Base-by-base conservation (phyloP, 2,888 invertebrate genomes). In the Microctonus brassicae region DNA sequence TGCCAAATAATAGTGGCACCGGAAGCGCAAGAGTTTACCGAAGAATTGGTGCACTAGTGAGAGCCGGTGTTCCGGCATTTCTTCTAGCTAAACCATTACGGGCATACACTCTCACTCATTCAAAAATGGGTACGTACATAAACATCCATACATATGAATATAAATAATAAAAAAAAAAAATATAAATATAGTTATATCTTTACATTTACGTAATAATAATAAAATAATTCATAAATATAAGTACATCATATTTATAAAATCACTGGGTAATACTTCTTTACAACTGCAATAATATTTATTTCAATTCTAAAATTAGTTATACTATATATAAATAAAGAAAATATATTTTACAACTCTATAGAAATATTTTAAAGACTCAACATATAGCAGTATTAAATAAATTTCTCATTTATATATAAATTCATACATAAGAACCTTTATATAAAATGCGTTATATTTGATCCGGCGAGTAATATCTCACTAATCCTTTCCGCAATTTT, bases 11-110 rank as follows among this genome's bases (percentile, higher is more conserved):
- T 77, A 85, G 82, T 70, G 84, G 85, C 61, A 83, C 86, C 76
- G 86, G 85, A 82, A 86, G 81, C 76, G 86, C 86, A 62, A 79
- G 86, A 61, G 84, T 86, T 57, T 86, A 86, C 76, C 80, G 86
- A 73, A 80, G 85, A 81, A 83, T 86, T 20, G 84, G 86, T 2
- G 86, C 85, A 17, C 77, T 86, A 71, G 86, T 86, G 47, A 83
- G 82, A 61, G 86, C 85, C 29, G 85, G 86, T 61, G 86, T 86
- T 7, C 86, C 86, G 24, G 85, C 86, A 24, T 86, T 86, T 76
- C 78, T 86, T 62, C 79, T 86, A 17, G 85, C 85, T 1, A 86
- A 86, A 78, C 86, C 86, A 22, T 79, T 86, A 29, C 78, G 85
- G 67, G 86, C 86, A 60, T 86, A 86, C 77, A 86, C 86, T 63